These are phyloP conservation scores for Karalla daura DNA, from an alignment of 2,797 vertebrate genomes.

Conservation along the genomic window DNA sequence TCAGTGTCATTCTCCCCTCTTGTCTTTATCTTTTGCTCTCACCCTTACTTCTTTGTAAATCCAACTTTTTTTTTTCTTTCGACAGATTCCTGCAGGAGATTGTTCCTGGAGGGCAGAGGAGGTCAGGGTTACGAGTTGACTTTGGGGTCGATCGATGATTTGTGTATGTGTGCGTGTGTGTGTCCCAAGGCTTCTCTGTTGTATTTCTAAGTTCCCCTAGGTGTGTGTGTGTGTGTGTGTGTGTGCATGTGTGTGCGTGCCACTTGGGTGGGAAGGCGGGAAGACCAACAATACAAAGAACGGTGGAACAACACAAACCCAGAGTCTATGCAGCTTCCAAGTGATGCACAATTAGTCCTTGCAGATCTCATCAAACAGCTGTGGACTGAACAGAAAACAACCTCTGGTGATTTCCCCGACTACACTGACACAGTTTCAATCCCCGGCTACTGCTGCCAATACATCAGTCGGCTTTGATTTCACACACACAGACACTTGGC, in stretches of 20 bases:
- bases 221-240: conserved; percentile 38
- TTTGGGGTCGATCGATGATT: conserved; percentile 68
- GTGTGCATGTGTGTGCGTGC: conserved; percentile 43
- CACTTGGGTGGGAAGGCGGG: conserved; percentile 62
- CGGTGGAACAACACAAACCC: conserved; percentile 42
- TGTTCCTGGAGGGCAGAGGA: conserved; percentile 42
- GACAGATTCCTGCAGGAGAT: conserved; percentile 45
- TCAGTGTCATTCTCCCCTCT: conserved; percentile 60
- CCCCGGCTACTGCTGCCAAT: conserved; percentile 67
- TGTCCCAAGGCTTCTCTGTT: conserved; percentile 61
- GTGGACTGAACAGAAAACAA: conserved; percentile 58
- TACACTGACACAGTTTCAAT: conserved; percentile 78
- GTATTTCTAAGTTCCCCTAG: conserved; percentile 59
- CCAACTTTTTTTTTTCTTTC: conserved; percentile 36
- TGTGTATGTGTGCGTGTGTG: conserved; percentile 39
- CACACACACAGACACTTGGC: conserved; percentile 67
- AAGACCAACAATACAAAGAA: conserved; percentile 54
- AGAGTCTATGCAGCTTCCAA: conserved; percentile 54
- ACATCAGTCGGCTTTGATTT: conserved; percentile 74
- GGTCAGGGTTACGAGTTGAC: conserved; percentile 65
- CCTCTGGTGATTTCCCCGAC: conserved; percentile 67
- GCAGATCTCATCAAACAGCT: conserved; percentile 65
- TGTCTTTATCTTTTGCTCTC: conserved; percentile 41
- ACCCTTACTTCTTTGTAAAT: conserved; percentile 41
- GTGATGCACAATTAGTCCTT: conserved; percentile 69